phyloP scores from a whole-genome alignment of 2,888 invertebrate species.

The Andrena trimmerana region DNA sequence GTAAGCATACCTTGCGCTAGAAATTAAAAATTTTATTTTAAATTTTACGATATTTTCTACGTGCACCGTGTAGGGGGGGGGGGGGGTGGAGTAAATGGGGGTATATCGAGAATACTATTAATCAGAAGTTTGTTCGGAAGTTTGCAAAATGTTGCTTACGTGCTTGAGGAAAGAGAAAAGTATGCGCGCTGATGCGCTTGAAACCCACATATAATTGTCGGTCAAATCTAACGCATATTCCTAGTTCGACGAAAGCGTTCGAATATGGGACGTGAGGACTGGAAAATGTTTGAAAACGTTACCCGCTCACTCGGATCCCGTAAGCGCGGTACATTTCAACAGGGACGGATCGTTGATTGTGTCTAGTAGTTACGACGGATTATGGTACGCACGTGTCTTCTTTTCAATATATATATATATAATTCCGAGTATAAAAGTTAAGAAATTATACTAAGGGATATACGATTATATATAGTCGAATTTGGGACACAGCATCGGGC shows the following conservation, averaged over 20 bases:
- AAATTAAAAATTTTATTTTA: background rate
- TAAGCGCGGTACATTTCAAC: slow-evolving; percentile 99
- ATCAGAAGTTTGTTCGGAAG: background rate
- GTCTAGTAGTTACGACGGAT: slow-evolving; percentile 99
- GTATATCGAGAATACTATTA: too few species aligned
- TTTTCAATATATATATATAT: background rate
- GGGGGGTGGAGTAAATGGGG: too few species aligned
- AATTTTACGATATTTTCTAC: background rate
- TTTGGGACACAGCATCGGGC: slow-evolving; percentile 99
- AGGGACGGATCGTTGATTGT: slow-evolving; percentile 99
- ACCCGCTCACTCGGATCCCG: slow-evolving; percentile 99
- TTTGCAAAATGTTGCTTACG: background rate
- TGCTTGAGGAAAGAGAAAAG: background rate
- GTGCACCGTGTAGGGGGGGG: too few species aligned
- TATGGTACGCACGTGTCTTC: slow-evolving; percentile 89
- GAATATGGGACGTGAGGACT: slow-evolving; percentile 99
- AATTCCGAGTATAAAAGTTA: background rate
- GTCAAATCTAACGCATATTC: slow-evolving; percentile 24
- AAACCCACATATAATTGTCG: background rate
- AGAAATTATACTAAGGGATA: slow-evolving; percentile 1
- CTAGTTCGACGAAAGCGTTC: slow-evolving; percentile 98
- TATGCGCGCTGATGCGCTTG: background rate
- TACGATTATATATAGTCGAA: slow-evolving; percentile 90
- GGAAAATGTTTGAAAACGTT: slow-evolving; percentile 99
- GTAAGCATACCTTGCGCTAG: background rate